Evolutionary conservation across 2,797 vertebrate species (phyloP), one percentile per base, ranked within the genome.

Genomic region (Phrynocephalus forsythii): DNA sequence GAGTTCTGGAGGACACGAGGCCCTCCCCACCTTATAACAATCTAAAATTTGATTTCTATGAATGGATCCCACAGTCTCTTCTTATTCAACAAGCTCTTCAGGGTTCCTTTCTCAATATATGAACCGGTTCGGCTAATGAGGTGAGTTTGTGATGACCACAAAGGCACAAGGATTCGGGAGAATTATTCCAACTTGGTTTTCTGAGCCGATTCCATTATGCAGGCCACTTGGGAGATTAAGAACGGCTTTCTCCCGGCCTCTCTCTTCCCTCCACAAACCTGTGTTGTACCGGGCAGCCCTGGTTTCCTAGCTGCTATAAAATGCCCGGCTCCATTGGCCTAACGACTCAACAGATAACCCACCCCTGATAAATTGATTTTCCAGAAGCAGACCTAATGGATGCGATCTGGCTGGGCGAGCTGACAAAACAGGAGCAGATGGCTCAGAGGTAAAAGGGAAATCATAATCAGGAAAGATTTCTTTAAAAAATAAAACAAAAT

Each of bases 231-330:
- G 60, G 73, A 50, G 44, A 10, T 28, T 22, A 3, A 10, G 5
- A 75, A 69, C 30, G 13, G n/a, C 5, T 30, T 18, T 15, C 5
- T 22, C 22, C 50, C 13, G 8, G 11, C n/a, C 1, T 6, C 13
- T 15, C 20, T 2, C n/a, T n/a, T 68, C n/a, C 8, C 0, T 20
- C 38, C 15, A 13, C 38, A 67, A 44, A 63, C 56, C 48, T 7
- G 1, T 1, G 1, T 6, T 28, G 8, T 30, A 11, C 22, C 3
- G 76, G 50, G 72, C 63, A 48, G 28, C 16, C 26, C 28, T 30
- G 1, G 86, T 90, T 92, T 86, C 92, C 87, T 13, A 38, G 92
- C 52, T 67, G 87, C 82, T 0, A 63, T 13, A 48, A 83, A 26
- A 77, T 79, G 63, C 75, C 81, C 8, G 83, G 75, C 13, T 6